Conservation (phyloP, 2,888 invertebrate genomes). For the Campoplex capitator region DNA sequence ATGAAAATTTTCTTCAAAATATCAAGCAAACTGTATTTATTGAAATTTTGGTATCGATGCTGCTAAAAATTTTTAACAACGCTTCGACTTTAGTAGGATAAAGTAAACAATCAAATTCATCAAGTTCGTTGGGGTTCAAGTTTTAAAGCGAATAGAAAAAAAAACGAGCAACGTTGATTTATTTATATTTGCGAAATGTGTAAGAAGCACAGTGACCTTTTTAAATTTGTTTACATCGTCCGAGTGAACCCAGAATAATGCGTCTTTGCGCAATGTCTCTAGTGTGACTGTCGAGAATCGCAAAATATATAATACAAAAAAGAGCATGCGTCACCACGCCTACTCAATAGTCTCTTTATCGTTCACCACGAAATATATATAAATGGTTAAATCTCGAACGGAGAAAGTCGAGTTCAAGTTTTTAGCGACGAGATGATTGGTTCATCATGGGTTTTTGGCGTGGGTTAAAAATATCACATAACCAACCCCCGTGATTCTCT, state of each 20-base stretch:
- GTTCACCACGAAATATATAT: conserved; percentile 49
- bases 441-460: conserved; percentile 61
- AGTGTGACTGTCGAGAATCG: conserved; percentile 25
- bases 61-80: not conserved
- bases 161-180: not conserved
- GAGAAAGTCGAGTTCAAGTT: conserved; percentile 63
- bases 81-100: not conserved
- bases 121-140: not conserved
- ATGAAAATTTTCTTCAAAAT: no score
- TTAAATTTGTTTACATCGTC: conserved; percentile 9
- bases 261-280: conserved; percentile 53
- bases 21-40: no score
- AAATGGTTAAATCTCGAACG: conserved; percentile 64
- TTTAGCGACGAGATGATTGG: conserved; percentile 65
- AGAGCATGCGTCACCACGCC: conserved; percentile 59
- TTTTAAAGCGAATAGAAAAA: not conserved
- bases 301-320: conserved; percentile 38
- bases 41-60: not conserved
- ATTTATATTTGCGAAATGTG: conserved; percentile 10
- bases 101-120: not conserved
- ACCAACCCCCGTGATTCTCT: conserved; percentile 34
- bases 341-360: conserved; percentile 48
- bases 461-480: conserved; percentile 57
- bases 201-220: conserved; percentile 10
- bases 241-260: conserved; percentile 29